These are phyloP conservation scores for Forficula auricularia DNA, from an alignment of 1,140 invertebrate species.

Conservation along the genomic window DNA sequence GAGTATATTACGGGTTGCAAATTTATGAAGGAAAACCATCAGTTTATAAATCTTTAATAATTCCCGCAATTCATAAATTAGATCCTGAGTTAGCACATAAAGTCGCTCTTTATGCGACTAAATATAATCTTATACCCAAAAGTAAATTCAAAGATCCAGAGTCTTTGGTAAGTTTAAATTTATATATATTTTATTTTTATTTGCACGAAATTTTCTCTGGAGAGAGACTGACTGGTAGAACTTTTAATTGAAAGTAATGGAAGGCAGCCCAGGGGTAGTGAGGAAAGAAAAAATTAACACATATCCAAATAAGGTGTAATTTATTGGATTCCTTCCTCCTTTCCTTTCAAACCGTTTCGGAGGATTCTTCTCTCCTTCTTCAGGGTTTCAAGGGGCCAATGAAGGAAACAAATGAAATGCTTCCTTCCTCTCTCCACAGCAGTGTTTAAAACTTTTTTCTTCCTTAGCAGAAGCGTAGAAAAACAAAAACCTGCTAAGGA, in stretches of 20 bases:
- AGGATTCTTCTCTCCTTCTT: too few relatives aligned
- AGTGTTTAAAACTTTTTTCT: too few relatives aligned
- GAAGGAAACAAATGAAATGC: too few relatives aligned
- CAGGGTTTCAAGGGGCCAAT: too few relatives aligned
- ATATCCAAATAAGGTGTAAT: not conserved
- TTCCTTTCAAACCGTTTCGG: not conserved
- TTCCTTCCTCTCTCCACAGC: too few relatives aligned
- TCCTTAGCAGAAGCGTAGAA: too few relatives aligned
- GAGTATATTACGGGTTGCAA: constrained; percentile 40
- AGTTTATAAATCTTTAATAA: constrained; percentile 52
- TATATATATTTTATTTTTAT: not conserved
- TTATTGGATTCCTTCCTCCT: not conserved
- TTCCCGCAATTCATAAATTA: constrained; percentile 46
- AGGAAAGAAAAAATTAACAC: not conserved
- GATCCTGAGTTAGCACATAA: constrained; percentile 67
- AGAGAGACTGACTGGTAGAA: too few relatives aligned
- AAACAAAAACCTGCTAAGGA: too few relatives aligned
- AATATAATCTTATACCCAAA: constrained; percentile 51
- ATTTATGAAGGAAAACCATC: constrained; percentile 53
- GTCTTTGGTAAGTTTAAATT: constrained; percentile 34
- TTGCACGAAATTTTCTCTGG: too few relatives aligned
- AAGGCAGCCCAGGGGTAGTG: too few relatives aligned
- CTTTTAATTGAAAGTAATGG: too few relatives aligned
- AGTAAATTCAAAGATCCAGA: constrained; percentile 37
- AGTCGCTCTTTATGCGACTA: constrained; percentile 49